Conservation (phyloP, 2,113 vertebrate species). For the Sinocyclocheilus grahami region DNA sequence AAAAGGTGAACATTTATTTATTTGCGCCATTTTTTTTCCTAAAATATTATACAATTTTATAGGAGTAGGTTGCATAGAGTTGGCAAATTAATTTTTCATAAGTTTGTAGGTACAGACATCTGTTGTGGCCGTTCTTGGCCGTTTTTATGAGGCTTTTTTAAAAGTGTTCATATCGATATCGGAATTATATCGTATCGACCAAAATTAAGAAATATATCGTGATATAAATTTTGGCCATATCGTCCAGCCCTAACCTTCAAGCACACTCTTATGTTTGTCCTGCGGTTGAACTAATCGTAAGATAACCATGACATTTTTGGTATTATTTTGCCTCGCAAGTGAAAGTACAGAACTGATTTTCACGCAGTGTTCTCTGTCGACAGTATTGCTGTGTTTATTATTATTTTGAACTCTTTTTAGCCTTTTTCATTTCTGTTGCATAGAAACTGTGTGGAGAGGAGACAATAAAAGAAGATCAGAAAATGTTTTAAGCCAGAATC, state of each 20-base stretch:
- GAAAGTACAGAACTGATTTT: not conserved
- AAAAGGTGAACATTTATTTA: too few species aligned
- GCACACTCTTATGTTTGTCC: not conserved
- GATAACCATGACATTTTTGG: not conserved
- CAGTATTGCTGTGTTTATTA: not conserved
- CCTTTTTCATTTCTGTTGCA: not conserved
- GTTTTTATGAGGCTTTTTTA: too few species aligned
- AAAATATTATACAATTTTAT: too few species aligned
- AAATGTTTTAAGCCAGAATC: not conserved
- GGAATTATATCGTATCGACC: too few species aligned
- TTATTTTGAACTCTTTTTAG: not conserved
- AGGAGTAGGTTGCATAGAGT: too few species aligned
- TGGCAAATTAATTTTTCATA: too few species aligned
- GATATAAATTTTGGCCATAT: too few species aligned
- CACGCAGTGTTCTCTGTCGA: not conserved
- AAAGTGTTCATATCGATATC: too few species aligned
- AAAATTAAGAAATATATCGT: too few species aligned
- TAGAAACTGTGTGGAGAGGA: not conserved
- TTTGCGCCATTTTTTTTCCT: too few species aligned
- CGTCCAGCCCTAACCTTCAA: not conserved
- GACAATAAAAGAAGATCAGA: not conserved
- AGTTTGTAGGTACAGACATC: too few species aligned
- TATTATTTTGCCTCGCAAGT: not conserved
- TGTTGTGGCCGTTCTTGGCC: too few species aligned
- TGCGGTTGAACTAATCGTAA: not conserved